A percentile compares a stretch with the other conserved stretches of the same genome.
Conservation (phyloP, 2,888 invertebrate species). For the Ochropleura leucogaster region DNA sequence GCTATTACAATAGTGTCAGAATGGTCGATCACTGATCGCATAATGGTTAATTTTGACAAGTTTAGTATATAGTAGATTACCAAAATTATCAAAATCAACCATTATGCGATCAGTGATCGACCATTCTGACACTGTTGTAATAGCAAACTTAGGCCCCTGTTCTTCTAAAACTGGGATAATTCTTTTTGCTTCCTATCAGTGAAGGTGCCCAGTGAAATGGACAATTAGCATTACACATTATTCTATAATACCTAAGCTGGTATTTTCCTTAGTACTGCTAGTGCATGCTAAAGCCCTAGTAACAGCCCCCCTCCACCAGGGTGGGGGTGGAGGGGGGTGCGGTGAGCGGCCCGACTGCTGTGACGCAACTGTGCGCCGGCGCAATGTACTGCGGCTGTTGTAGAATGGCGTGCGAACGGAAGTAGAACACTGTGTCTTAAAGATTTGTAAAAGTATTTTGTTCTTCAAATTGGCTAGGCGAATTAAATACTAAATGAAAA, state of each 20-base stretch:
- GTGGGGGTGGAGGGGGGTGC: constrained; percentile 79
- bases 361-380: constrained; percentile 83
- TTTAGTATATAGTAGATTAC: no score
- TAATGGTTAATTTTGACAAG: no score
- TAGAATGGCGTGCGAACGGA: constrained; percentile 68
- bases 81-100: no score
- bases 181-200: constrained; percentile 7
- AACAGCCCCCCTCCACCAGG: constrained; percentile 70
- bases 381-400: constrained; percentile 64
- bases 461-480: no score
- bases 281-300: constrained; percentile 74
- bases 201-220: constrained; percentile 15
- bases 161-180: no score
- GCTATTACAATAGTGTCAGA: no score
- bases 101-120: no score
- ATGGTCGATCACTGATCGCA: no score
- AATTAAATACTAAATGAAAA: no score
- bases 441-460: neutral
- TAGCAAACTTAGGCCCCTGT: no score
- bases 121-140: no score
- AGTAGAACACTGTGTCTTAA: constrained; percentile 40
- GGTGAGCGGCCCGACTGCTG: constrained; percentile 82
- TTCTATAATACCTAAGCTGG: constrained; percentile 39
- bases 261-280: constrained; percentile 57
- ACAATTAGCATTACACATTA: constrained; percentile 34